Percentiles rank a stretch among this genome's conserved stretches.
Conservation (phyloP, 2,113 vertebrate species). For the Myiozetetes cayanensis region DNA sequence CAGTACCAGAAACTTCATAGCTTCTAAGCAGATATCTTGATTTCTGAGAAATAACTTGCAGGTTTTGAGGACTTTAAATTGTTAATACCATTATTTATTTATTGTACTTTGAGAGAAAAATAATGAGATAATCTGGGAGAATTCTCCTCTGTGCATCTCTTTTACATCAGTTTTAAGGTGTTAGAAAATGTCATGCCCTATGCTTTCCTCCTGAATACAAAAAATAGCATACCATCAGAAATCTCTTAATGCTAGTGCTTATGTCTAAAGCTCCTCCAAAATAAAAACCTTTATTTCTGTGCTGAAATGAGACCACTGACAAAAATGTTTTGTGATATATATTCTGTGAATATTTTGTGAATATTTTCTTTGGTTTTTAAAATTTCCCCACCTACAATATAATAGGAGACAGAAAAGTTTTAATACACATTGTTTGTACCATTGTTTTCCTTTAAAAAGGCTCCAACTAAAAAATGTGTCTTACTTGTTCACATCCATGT, state of each 20-base stretch:
- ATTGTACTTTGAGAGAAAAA: background rate
- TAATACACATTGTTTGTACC: background rate
- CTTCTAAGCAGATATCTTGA: background rate
- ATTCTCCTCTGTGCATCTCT: background rate
- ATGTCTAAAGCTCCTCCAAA: rapidly evolving
- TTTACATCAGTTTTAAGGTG: background rate
- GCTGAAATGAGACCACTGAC: background rate
- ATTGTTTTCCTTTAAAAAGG: background rate
- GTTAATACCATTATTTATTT: background rate
- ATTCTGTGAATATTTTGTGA: background rate
- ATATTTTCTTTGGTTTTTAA: background rate
- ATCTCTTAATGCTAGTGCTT: background rate
- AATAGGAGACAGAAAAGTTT: background rate
- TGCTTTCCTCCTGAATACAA: background rate
- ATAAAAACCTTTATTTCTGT: background rate
- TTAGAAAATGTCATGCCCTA: background rate
- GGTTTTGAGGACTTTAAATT: background rate
- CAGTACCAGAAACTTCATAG: background rate
- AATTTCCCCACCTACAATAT: background rate
- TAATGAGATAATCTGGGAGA: background rate
- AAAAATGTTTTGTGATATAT: background rate
- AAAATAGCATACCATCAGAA: background rate
- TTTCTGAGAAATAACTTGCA: background rate
- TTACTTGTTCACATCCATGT: background rate
- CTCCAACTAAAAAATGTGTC: background rate